Conservation (phyloP, 2,113 vertebrate genomes). For the Zeus faber region DNA sequence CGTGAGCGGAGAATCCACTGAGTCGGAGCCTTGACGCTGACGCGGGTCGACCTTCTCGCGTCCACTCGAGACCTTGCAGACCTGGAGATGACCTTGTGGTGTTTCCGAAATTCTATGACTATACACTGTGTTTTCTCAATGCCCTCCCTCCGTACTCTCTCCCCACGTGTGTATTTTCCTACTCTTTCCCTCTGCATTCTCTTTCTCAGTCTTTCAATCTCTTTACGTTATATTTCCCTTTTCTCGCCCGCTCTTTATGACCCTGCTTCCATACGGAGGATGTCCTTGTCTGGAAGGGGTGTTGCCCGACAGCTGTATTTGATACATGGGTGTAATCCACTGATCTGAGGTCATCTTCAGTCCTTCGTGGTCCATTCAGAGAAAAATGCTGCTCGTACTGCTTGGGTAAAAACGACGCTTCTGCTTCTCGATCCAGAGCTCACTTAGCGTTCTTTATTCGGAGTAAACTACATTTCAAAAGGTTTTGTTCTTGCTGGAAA, state of each 20-base stretch:
- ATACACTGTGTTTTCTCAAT: too few species aligned
- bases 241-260: background rate
- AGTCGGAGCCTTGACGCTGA: background rate
- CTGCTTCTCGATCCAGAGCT: too few species aligned
- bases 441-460: too few species aligned
- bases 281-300: background rate
- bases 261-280: background rate
- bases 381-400: too few species aligned
- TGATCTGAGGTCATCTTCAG: background rate
- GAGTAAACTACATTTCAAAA: too few species aligned
- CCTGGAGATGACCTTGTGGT: constrained; percentile 18
- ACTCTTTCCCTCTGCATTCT: background rate
- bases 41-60: background rate
- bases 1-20: constrained; percentile 2
- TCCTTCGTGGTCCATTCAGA: background rate
- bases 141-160: too few species aligned
- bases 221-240: background rate
- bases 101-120: constrained; percentile 10
- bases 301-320: background rate
- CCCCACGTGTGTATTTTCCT: too few species aligned
- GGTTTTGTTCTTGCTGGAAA: too few species aligned
- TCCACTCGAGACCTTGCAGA: background rate
- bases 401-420: too few species aligned
- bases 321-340: constrained; percentile 2
- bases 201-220: background rate